Conservation (phyloP, 2,888 invertebrate genomes). For the Drosophila rubida region DNA sequence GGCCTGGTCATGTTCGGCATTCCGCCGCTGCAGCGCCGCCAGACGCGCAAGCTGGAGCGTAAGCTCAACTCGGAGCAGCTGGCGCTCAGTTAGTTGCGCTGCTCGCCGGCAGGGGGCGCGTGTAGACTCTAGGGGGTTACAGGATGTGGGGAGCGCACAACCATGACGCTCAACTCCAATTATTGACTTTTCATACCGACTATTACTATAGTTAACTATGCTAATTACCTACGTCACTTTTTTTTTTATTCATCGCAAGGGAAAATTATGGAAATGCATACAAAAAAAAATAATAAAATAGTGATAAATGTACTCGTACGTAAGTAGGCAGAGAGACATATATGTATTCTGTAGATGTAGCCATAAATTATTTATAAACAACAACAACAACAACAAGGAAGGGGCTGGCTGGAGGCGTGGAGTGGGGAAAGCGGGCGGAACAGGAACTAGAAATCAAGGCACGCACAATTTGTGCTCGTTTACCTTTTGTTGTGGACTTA, state of each 20-base stretch:
- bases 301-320: conserved; percentile 5
- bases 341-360: conserved; percentile 41
- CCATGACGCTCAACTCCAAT: conserved; percentile 24
- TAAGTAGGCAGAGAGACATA: conserved; percentile 32
- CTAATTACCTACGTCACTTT: conserved; percentile 9
- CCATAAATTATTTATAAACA: conserved; percentile 51
- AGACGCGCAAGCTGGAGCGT: conserved; percentile 58
- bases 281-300: conserved; percentile 2
- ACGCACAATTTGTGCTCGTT: conserved; percentile 14
- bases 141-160: conserved; percentile 15
- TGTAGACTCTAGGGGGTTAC: conserved; percentile 3
- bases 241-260: conserved; percentile 1
- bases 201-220: conserved; percentile 15
- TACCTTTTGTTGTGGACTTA: not conserved
- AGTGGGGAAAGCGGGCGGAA: not conserved
- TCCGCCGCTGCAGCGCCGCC: conserved; percentile 88
- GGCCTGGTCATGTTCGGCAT: conserved; percentile 95
- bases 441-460: conserved; percentile 13
- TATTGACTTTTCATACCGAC: conserved; percentile 22
- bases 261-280: not conserved
- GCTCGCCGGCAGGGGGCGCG: not conserved
- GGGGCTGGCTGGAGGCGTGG: not conserved
- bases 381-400: conserved; percentile 3
- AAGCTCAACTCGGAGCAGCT: conserved; percentile 70
- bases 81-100: conserved; percentile 70